phyloP scores from a whole-genome alignment of 2,797 vertebrate genomes.

The Ficedula albicollis region DNA sequence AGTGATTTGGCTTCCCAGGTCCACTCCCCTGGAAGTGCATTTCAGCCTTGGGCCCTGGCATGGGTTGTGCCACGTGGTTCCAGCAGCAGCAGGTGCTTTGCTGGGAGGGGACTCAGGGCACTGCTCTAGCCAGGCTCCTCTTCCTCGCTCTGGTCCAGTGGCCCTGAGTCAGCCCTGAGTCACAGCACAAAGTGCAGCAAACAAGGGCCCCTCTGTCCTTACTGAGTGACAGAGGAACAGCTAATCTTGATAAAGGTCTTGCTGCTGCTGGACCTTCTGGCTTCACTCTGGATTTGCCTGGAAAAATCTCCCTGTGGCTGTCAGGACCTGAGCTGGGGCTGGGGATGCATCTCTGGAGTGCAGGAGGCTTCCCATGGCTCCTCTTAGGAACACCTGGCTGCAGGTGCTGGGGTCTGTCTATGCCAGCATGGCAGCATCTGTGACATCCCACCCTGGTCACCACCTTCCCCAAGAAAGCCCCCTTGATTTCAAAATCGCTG shows the following conservation, averaged over 20 bases:
- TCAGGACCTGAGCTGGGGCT: background rate
- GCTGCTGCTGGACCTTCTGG: background rate
- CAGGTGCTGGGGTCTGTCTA: background rate
- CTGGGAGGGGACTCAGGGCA: background rate
- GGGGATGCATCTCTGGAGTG: background rate
- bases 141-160: background rate
- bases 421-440: rapidly evolving
- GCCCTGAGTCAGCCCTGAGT: background rate
- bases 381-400: background rate
- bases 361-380: background rate
- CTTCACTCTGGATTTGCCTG: background rate
- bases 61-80: background rate
- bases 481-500: background rate
- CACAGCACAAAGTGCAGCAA: background rate
- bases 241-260: background rate
- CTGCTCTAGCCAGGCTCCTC: background rate
- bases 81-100: background rate
- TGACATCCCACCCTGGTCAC: background rate
- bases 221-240: background rate
- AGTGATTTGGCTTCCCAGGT: background rate
- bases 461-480: background rate
- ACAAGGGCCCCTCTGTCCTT: background rate
- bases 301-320: rapidly evolving
- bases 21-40: background rate
- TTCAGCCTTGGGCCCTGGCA: background rate